Evolutionary conservation across 2,888 invertebrate genomes (phyloP).

Genomic region (Cataglyphis altisquamis): DNA sequence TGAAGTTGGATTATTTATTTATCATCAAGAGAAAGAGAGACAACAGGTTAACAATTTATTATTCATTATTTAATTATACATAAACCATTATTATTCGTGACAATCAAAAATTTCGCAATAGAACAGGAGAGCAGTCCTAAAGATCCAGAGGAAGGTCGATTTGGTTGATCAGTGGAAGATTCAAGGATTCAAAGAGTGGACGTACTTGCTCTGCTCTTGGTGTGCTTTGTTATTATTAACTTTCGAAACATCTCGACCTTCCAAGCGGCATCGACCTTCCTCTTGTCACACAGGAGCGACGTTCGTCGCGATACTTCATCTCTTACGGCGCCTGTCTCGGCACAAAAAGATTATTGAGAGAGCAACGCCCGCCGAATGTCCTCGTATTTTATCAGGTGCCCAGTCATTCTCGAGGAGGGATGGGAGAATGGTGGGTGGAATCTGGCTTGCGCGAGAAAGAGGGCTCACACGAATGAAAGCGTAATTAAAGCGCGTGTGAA

Average conservation of each 20-base stretch:
- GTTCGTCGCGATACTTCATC: constrained; percentile 42
- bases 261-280: constrained; percentile 27
- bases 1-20: not conserved
- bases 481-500: not conserved
- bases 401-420: constrained; percentile 7
- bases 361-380: constrained; percentile 48
- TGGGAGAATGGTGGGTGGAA: not conserved
- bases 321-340: not conserved
- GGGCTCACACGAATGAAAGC: constrained; percentile 20
- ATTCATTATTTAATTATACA: not conserved
- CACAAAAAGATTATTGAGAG: constrained; percentile 41
- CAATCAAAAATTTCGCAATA: constrained; percentile 34
- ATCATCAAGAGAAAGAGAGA: not conserved
- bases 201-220: constrained; percentile 68
- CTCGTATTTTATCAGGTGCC: constrained; percentile 47
- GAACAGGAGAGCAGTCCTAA: constrained; percentile 46
- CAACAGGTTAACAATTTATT: not conserved
- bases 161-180: constrained; percentile 59
- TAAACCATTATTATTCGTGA: not conserved
- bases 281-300: constrained; percentile 35
- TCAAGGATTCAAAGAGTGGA: constrained; percentile 73
- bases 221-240: constrained; percentile 74
- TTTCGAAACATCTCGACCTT: constrained; percentile 76
- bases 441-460: constrained; percentile 3
- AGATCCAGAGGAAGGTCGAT: constrained; percentile 28